Evolutionary conservation across 2,113 vertebrate genomes (phyloP).

Genomic region (Crotalus tigris): DNA sequence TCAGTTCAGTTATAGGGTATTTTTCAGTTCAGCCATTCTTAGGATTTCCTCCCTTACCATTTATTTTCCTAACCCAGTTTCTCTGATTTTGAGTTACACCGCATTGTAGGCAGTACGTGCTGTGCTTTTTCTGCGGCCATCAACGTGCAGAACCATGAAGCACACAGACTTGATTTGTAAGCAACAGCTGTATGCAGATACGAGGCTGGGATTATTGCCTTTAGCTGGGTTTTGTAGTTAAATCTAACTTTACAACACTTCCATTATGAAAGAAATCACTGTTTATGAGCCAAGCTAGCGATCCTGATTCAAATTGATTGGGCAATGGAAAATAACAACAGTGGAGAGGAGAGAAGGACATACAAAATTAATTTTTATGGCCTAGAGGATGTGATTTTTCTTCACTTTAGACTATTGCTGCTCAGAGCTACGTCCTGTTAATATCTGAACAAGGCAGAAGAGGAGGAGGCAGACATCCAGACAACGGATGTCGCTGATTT

Average conservation of each 20-base stretch:
- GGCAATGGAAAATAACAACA: conserved; percentile 8
- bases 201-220: not conserved
- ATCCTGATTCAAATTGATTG: conserved; percentile 12
- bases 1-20: not conserved
- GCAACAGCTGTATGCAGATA: not conserved
- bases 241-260: conserved; percentile 18
- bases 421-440: not conserved
- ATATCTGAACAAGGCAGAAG: not conserved
- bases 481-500: not conserved
- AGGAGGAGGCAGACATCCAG: not conserved
- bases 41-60: not conserved
- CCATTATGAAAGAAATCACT: conserved; percentile 17
- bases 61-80: not conserved
- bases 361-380: not conserved
- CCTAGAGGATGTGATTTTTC: conserved; percentile 16
- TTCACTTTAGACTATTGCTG: not conserved
- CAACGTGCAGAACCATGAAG: too few species aligned
- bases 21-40: not conserved
- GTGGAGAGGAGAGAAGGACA: not conserved
- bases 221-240: conserved; percentile 23
- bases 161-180: not conserved
- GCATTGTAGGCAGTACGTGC: not conserved
- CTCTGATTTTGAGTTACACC: not conserved
- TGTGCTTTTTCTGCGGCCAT: too few species aligned
- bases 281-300: not conserved